Base-by-base conservation (phyloP, 2,113 vertebrate species). In the Esox niger region DNA sequence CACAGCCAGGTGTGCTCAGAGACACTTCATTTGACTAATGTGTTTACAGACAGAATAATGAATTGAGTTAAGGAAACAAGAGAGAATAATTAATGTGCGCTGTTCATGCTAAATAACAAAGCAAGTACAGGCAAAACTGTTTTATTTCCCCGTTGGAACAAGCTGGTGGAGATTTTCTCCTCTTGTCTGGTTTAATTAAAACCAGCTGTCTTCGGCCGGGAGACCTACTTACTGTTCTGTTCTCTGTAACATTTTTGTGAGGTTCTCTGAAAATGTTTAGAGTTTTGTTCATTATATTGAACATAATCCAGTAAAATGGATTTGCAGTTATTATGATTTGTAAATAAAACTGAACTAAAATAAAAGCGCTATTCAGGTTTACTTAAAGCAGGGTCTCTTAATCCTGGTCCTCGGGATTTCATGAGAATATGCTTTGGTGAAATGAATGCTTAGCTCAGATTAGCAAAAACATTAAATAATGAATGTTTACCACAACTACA, bases 51-150 rank as follows among this genome's bases (percentile, higher is more conserved):
- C n/a, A 43, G 78, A 81, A 79, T 85, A 84, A 88, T 87, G 82
- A 82, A 84, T 79, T 69, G 70, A 77, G 65, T 65, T 67, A 82
- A 75, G 68, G 78, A 81, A 79, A 86, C 78, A 66, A 49, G 74
- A 79, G 80, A 57, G 61, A 73, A 75, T 86, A 81, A 87, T 89
- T 90, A 86, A 85, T 86, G 83, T 81, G 66, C 84, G 84, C 82
- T 78, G 77, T 79, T 79, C 71, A 21, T 65, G 81, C 84, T 86
- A 87, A 87, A 86, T 84, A 89, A 88, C 87, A 86, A 89, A 89
- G 83, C 88, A 89, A 90, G 90, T 84, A 78, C 27, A 6, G 68
- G 82, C 78, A 86, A 86, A 90, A 91, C 79, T 82, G 78, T 86
- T 89, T 85, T 71, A 83, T 86, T 83, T 87, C 87, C n/a, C 83